A percentile compares a stretch with the other conserved stretches of the same genome.
Evolutionary conservation across 2,113 vertebrate species (phyloP).

Genomic region (Tachycineta bicolor): DNA sequence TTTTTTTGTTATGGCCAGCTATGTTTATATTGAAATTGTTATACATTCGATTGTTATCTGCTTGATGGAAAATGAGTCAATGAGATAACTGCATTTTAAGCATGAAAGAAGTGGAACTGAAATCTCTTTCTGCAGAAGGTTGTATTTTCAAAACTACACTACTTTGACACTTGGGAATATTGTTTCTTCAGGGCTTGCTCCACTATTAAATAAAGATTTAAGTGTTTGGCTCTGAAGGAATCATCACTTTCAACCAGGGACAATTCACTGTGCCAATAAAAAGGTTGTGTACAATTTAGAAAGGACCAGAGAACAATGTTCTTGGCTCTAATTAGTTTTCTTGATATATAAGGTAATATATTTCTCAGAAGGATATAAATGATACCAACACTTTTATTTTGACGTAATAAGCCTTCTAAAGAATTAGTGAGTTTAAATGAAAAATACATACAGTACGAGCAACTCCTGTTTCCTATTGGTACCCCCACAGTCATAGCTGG

Average conservation of each 20-base stretch:
- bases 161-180: background rate
- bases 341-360: constrained; percentile 42
- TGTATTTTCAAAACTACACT: background rate
- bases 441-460: constrained; percentile 5
- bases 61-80: background rate
- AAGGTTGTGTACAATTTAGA: constrained; percentile 33
- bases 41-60: background rate
- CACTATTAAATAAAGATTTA: constrained; percentile 63
- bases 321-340: constrained; percentile 59
- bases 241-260: constrained; percentile 39
- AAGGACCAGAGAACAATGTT: constrained; percentile 27
- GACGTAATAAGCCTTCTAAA: constrained; percentile 44
- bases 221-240: constrained; percentile 33
- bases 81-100: constrained; percentile 11
- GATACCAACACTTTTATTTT: constrained; percentile 18
- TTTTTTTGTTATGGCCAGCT: background rate
- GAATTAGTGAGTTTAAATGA: constrained; percentile 39
- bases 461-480: background rate
- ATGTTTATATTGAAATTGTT: background rate
- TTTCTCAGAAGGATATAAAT: constrained; percentile 61
- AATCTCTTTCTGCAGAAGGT: constrained; percentile 29
- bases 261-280: constrained; percentile 40
- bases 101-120: constrained; percentile 1
- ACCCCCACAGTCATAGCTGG: background rate
- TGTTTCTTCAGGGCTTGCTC: constrained; percentile 40